Evolutionary conservation across 2,797 vertebrate genomes (phyloP).

Genomic region (Crocodylus rhombifer): DNA sequence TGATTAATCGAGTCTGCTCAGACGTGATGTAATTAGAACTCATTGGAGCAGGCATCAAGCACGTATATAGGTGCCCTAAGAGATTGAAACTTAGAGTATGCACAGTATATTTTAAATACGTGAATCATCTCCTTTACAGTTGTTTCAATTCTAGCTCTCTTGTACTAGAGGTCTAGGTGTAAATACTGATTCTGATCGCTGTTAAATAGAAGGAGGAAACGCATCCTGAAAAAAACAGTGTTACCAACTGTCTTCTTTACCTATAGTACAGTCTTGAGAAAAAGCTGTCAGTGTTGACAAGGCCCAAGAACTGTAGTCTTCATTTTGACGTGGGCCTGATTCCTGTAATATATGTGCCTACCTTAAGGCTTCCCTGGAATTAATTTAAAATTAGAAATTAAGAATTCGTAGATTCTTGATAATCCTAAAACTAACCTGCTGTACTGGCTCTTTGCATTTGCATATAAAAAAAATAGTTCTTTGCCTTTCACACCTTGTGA

Average conservation of each 20-base stretch:
- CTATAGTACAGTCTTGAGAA: neutral
- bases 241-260: neutral
- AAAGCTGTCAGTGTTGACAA: neutral
- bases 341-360: neutral
- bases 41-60: too few species aligned
- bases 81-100: neutral
- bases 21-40: too few species aligned
- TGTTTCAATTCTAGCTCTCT: neutral
- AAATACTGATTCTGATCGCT: neutral
- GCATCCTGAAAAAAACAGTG: neutral
- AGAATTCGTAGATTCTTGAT: neutral
- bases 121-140: neutral
- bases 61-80: neutral
- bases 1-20: too few species aligned
- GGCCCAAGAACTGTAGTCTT: neutral
- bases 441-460: neutral
- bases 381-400: neutral
- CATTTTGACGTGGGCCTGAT: neutral
- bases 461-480: neutral
- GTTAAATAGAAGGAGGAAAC: neutral
- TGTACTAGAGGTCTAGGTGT: conserved; percentile 22
- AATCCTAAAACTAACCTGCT: neutral
- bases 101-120: neutral
- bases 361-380: neutral
- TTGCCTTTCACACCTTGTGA: neutral